Evolutionary conservation across 1,140 invertebrate species (phyloP), one percentile per base, ranked within the genome.

Genomic region (Rhopalosiphum padi): DNA sequence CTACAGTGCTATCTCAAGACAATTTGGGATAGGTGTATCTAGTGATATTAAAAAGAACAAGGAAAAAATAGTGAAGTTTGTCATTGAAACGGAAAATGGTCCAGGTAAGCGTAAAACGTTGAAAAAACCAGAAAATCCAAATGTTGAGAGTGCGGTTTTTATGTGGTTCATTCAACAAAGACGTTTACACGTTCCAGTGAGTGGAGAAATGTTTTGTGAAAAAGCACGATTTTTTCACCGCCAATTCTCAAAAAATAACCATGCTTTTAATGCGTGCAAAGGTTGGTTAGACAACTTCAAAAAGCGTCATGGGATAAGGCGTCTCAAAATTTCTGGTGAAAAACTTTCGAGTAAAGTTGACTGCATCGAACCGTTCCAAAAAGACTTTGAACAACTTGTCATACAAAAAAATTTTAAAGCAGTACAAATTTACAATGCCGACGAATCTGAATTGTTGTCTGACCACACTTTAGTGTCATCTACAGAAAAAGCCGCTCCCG

Each of bases 371-470:
- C 86, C 86, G 43, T 86, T 86, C 37, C 41, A 86, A 43, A 22
- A 86, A 86, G 21, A 86, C 18, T 43, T 86, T 86, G 83, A 86
- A 86, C 37, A 86, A 86, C 37, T 86, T 86, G 22, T 86, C 83
- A 86, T 86, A 43, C 83, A 86, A 86, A 86, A 86, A 86, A 86
- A 86, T 7, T 86, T 86, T 86, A 86, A 86, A 46, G 35, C 94
- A 91, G 93, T 95, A 68, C 95, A 95, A 94, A 94, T 95, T 53
- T 95, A 95, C 93, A 95, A 95, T 93, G 95, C 95, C 9, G 95
- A 96, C 93, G 95, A 95, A 94, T 95, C 94, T 92, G 95, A 94
- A 51, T 94, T 94, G 93, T 94, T 95, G 86, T 95, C 95, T 89
- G 94, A 93, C 60, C 95, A 95, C 92, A 95, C 95, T 87, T 95